phyloP scores from a whole-genome alignment of 2,113 vertebrate genomes.

The Naja naja region DNA sequence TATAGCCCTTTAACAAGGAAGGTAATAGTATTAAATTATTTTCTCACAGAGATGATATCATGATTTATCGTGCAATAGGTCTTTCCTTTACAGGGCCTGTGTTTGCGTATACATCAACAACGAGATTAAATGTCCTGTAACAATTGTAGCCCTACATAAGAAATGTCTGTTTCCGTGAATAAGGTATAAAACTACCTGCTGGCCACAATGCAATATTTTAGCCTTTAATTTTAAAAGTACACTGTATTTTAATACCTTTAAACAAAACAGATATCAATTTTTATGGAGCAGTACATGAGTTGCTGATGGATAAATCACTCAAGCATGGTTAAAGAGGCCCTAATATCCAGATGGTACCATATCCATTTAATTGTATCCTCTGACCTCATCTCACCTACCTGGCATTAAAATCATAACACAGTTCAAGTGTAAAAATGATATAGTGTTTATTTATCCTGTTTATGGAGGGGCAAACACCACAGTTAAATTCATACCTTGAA shows the following conservation, averaged over 20 bases:
- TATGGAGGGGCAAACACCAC: slow-evolving; percentile 89
- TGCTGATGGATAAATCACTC: slow-evolving; percentile 98
- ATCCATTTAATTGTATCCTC: slow-evolving; percentile 93
- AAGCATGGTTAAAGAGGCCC: slow-evolving; percentile 98
- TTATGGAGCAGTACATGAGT: slow-evolving; percentile 94
- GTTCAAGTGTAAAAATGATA: slow-evolving; percentile 99
- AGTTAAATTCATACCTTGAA: slow-evolving; percentile 77
- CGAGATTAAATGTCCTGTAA: not conserved
- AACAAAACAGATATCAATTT: slow-evolving; percentile 91
- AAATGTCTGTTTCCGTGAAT: slow-evolving; percentile 71
- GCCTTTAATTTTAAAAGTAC: slow-evolving; percentile 91
- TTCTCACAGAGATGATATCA: not conserved
- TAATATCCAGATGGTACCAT: slow-evolving; percentile 94
- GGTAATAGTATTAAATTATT: slow-evolving; percentile 17
- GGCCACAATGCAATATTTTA: slow-evolving; percentile 81
- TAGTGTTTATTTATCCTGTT: slow-evolving; percentile 96
- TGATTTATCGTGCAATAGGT: slow-evolving; percentile 26
- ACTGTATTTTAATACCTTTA: slow-evolving; percentile 89
- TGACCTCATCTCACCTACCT: slow-evolving; percentile 97
- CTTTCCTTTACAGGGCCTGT: slow-evolving; percentile 24
- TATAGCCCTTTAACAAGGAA: slow-evolving; percentile 30
- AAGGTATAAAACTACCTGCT: slow-evolving; percentile 84
- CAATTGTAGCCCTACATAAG: slow-evolving; percentile 30
- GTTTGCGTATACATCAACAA: not conserved
- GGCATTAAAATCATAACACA: slow-evolving; percentile 95